Percentiles rank a stretch among this genome's conserved stretches.
These are phyloP conservation scores for Montipora foliosa DNA, from an alignment of 64 coral and sea anemone genomes.

Conservation along the genomic window DNA sequence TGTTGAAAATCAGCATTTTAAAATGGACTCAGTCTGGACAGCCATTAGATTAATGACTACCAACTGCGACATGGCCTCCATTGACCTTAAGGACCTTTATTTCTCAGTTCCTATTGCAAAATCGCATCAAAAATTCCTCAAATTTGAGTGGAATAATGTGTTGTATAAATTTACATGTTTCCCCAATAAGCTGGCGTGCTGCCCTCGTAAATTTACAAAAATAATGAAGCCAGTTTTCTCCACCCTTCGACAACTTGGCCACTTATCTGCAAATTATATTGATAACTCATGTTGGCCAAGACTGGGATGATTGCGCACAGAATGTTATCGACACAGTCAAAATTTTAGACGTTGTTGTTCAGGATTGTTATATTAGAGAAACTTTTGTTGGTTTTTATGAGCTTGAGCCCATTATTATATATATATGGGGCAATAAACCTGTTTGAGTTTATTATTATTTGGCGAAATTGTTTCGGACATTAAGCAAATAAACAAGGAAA, in stretches of 20 bases:
- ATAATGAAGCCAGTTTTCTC: slow-evolving; percentile 37
- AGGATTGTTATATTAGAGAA: too few relatives aligned
- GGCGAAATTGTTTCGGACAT: too few relatives aligned
- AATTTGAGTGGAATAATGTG: slow-evolving; percentile 20
- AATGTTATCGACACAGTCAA: too few relatives aligned
- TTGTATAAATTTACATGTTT: slow-evolving; percentile 48
- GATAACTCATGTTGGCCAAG: not conserved
- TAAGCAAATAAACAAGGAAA: too few relatives aligned
- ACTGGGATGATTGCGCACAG: too few relatives aligned
- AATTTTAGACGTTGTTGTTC: too few relatives aligned
- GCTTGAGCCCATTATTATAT: too few relatives aligned
- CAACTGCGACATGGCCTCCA: slow-evolving; percentile 12
- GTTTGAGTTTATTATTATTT: too few relatives aligned
- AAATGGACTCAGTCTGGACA: slow-evolving; percentile 55
- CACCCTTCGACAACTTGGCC: slow-evolving; percentile 4
- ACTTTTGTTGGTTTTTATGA: too few relatives aligned
- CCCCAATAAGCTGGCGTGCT: slow-evolving; percentile 33
- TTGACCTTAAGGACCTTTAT: slow-evolving; percentile 19
- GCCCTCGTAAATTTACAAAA: slow-evolving; percentile 8
- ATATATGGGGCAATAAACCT: too few relatives aligned
- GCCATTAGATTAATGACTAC: slow-evolving; percentile 2
- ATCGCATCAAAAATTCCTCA: slow-evolving; percentile 36
- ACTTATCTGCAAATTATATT: not conserved
- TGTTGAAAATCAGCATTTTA: slow-evolving; percentile 46
- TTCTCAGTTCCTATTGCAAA: slow-evolving; percentile 40